Percentiles rank a stretch among this genome's conserved stretches.
Evolutionary conservation across 2,797 vertebrate species (phyloP).

Genomic region (Danio kyathit): DNA sequence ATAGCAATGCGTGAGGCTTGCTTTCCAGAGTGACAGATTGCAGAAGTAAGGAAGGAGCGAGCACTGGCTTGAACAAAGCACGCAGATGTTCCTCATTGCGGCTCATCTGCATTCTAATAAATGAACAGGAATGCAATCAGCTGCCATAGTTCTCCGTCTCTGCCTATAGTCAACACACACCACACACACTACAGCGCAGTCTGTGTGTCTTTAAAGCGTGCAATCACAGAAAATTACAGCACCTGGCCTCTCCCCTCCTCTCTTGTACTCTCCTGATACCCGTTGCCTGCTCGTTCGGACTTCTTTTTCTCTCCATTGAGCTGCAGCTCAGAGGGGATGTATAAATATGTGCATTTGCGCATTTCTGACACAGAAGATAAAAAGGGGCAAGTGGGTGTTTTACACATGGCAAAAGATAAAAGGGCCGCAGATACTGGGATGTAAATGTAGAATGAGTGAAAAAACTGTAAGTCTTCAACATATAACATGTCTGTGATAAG

Average conservation of each 20-base stretch:
- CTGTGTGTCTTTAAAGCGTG: slow-evolving; percentile 16
- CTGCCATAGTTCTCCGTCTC: slow-evolving; percentile 76
- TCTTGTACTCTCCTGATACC: neutral
- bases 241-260: slow-evolving; percentile 24
- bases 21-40: slow-evolving; percentile 38
- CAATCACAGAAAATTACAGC: slow-evolving; percentile 40
- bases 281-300: neutral
- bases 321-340: neutral
- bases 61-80: slow-evolving; percentile 64
- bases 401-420: slow-evolving; percentile 33
- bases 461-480: neutral
- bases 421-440: slow-evolving; percentile 10
- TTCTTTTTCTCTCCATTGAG: neutral
- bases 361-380: slow-evolving; percentile 11
- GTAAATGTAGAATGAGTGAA: neutral
- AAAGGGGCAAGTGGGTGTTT: slow-evolving; percentile 15
- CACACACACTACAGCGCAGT: slow-evolving; percentile 2
- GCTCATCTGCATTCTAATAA: slow-evolving; percentile 83
- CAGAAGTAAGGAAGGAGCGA: neutral
- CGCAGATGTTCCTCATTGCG: slow-evolving; percentile 81
- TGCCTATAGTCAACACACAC: slow-evolving; percentile 59
- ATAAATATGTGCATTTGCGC: neutral
- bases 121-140: slow-evolving; percentile 80
- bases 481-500: neutral
- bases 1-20: neutral